Percentiles rank a stretch among this genome's conserved stretches.
Evolutionary conservation across 2,888 invertebrate genomes (phyloP).

Genomic region (Metellina segmentata): DNA sequence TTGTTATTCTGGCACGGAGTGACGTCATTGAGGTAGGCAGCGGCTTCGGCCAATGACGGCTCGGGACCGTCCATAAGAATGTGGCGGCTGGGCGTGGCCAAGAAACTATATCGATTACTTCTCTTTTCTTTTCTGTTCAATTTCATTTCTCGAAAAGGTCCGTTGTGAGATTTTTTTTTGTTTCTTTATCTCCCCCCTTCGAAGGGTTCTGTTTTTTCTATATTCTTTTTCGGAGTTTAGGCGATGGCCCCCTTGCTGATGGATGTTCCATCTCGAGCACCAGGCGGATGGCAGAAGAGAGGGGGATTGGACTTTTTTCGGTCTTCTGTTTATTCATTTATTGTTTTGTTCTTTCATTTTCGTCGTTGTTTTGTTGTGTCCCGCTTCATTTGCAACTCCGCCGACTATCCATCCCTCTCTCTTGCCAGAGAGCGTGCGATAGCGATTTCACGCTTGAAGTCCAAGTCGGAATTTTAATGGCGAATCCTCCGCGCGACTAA

Average conservation of each 20-base stretch:
- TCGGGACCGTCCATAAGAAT: conserved; percentile 63
- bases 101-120: conserved; percentile 75
- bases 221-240: conserved; percentile 34
- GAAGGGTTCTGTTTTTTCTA: background rate
- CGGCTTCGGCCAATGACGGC: conserved; percentile 66
- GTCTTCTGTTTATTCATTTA: conserved; percentile 13
- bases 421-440: conserved; percentile 1
- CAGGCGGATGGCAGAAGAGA: background rate
- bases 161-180: conserved; percentile 30
- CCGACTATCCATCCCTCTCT: conserved; percentile 7
- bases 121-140: conserved; percentile 68
- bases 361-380: conserved; percentile 61
- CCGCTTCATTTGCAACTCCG: conserved; percentile 70
- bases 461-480: conserved; percentile 74
- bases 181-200: background rate
- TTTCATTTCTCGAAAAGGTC: conserved; percentile 70
- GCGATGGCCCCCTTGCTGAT: conserved; percentile 68
- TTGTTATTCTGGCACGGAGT: conserved; percentile 72
- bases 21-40: conserved; percentile 75
- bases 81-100: conserved; percentile 70
- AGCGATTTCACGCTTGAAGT: conserved; percentile 72
- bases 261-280: conserved; percentile 62
- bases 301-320: conserved; percentile 28
- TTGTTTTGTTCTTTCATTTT: conserved; percentile 40
- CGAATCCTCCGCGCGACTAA: conserved; percentile 13